Evolutionary conservation across 2,797 vertebrate species (phyloP).

Genomic region (Acanthurus lineatus): DNA sequence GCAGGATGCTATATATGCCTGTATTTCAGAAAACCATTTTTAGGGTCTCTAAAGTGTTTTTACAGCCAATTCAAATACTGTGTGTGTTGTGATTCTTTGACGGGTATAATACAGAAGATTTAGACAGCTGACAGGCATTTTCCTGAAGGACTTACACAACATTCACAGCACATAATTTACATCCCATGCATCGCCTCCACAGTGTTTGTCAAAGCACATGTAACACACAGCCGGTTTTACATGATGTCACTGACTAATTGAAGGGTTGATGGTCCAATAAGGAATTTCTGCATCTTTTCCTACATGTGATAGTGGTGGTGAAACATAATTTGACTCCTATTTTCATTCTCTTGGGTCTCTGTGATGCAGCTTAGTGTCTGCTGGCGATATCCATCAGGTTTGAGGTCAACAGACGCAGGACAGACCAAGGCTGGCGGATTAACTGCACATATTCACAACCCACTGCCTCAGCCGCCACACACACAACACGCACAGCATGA

Average conservation of each 20-base stretch:
- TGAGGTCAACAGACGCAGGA: slow-evolving; percentile 66
- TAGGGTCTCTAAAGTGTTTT: slow-evolving; percentile 37
- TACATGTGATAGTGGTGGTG: slow-evolving; percentile 11
- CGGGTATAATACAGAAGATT: slow-evolving; percentile 24
- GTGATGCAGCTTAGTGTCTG: slow-evolving; percentile 39
- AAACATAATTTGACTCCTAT: slow-evolving; percentile 26
- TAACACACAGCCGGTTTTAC: slow-evolving; percentile 39
- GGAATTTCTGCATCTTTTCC: slow-evolving; percentile 5
- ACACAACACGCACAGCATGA: slow-evolving; percentile 12
- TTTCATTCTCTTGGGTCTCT: slow-evolving; percentile 13
- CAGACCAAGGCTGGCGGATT: slow-evolving; percentile 62
- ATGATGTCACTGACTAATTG: slow-evolving; percentile 17
- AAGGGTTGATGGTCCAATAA: slow-evolving; percentile 32
- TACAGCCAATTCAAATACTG: slow-evolving; percentile 28
- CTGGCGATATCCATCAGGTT: slow-evolving; percentile 50
- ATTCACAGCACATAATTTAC: slow-evolving; percentile 45
- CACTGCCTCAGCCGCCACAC: slow-evolving; percentile 1
- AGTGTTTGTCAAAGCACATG: slow-evolving; percentile 40
- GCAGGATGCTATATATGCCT: slow-evolving; percentile 57
- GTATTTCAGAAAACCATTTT: slow-evolving; percentile 45
- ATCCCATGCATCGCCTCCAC: slow-evolving; percentile 39
- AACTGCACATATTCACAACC: slow-evolving; percentile 16
- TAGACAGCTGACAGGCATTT: slow-evolving; percentile 29
- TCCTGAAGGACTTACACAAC: slow-evolving; percentile 28
- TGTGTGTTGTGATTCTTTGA: slow-evolving; percentile 40